Base-by-base conservation (phyloP, 2,888 invertebrate genomes). In the Oxycera nigricornis region DNA sequence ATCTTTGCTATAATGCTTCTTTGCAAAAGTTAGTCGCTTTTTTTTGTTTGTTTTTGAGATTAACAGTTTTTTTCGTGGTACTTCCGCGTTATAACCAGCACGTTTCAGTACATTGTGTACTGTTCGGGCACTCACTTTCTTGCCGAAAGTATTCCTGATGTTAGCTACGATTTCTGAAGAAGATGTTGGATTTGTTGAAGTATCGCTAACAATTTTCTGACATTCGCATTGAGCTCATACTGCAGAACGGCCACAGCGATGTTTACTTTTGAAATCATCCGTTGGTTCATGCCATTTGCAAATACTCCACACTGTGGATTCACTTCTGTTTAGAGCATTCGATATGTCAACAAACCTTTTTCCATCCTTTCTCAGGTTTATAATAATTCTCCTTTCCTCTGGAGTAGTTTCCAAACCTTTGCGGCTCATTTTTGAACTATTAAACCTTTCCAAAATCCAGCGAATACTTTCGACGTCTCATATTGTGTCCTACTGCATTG, bases 241-340 rank as follows among this genome's bases (percentile, higher is more conserved):
- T 55, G n/a, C 22, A 55, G 55, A 24, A 17, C 55, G 55, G 55
- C 22, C 55, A 55, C 55, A n/a, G 55, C 55, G 55, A 24, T 17
- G 6, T 55, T 55, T 55, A 55, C 2, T 55, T 55, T 55, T 55
- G 0, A n/a, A 22, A 55, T 55, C 55, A 11, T 55, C 11, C 55
- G 55, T 55, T 55, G 55, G 24, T 55, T 24, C 22, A 55, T 55
- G 22, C 24, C 55, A 6, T 55, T 55, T 55, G 55, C 17, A 55
- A 55, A 55, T 55, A 55, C 55, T 55, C 17, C 55, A 24, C 55
- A 55, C 55, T 55, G 55, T 55, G 17, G 55, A 55, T 55, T 55
- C 55, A 55, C 22, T 55, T 17, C 55, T 55, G 4, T 55, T 55
- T 55, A 55, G 55, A 55, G 17, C 55, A 11, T 55, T 55, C n/a